A percentile compares a stretch with the other conserved stretches of the same genome.
These are phyloP conservation scores for Sorex araneus DNA, from an alignment of 2,113 vertebrate species.

Conservation along the genomic window DNA sequence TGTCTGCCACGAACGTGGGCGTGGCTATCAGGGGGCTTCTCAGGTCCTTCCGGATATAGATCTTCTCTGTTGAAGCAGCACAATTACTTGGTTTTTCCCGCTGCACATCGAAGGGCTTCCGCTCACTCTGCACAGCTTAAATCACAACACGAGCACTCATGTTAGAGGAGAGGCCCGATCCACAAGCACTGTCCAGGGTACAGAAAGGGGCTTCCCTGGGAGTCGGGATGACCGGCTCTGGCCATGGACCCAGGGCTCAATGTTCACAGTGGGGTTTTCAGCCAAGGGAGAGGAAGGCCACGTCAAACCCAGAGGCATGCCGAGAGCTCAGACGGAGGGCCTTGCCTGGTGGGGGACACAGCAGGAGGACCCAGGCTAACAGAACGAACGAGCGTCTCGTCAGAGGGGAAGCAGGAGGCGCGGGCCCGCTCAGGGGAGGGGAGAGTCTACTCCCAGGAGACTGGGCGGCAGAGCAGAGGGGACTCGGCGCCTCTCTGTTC, in stretches of 20 bases:
- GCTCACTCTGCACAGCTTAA: slow-evolving; percentile 98
- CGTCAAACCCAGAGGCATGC: not conserved
- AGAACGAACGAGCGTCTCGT: not conserved
- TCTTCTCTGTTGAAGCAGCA: slow-evolving; percentile 98
- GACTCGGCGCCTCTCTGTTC: too few species aligned
- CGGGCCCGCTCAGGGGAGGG: not conserved
- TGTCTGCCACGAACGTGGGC: slow-evolving; percentile 97
- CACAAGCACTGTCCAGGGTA: not conserved
- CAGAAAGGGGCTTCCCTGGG: not conserved
- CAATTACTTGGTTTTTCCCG: slow-evolving; percentile 98
- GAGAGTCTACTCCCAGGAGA: too few species aligned
- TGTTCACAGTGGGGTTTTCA: not conserved
- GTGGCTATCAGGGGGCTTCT: slow-evolving; percentile 97
- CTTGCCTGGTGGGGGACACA: not conserved
- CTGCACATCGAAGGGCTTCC: slow-evolving; percentile 97
- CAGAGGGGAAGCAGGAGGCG: not conserved
- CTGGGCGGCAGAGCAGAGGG: too few species aligned
- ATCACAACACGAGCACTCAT: slow-evolving; percentile 65
- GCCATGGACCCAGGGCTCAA: not conserved
- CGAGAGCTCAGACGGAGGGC: not conserved
- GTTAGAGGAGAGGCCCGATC: slow-evolving; percentile 70
- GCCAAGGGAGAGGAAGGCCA: slow-evolving; percentile 7
- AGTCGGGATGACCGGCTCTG: too few species aligned
- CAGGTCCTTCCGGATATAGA: slow-evolving; percentile 98
- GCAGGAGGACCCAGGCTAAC: too few species aligned